Evolutionary conservation across 2,888 invertebrate species (phyloP).

Genomic region (Drosophila quinaria): DNA sequence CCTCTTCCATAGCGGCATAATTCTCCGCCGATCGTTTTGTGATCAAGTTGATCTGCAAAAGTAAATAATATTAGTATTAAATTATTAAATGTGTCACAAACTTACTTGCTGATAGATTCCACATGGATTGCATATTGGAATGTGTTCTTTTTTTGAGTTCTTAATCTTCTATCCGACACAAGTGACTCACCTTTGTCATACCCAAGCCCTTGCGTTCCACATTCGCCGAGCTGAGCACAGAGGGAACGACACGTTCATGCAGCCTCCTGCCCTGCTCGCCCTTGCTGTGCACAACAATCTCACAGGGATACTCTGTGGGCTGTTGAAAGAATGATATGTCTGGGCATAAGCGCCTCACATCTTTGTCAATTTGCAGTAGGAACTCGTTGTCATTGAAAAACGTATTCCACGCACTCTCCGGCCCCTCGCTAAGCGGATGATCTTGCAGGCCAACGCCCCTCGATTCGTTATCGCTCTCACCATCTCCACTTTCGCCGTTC

Average conservation of each 20-base stretch:
- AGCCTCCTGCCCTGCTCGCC: slow-evolving; percentile 91
- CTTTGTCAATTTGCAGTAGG: slow-evolving; percentile 98
- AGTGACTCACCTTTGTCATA: slow-evolving; percentile 91
- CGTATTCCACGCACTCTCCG: slow-evolving; percentile 97
- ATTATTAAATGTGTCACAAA: slow-evolving; percentile 7
- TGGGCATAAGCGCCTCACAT: slow-evolving; percentile 96
- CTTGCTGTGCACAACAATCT: slow-evolving; percentile 91
- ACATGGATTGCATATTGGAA: slow-evolving; percentile 52
- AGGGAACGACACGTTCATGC: slow-evolving; percentile 95
- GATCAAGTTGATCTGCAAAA: slow-evolving; percentile 88
- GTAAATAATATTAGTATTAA: slow-evolving; percentile 6
- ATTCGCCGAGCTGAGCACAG: slow-evolving; percentile 94
- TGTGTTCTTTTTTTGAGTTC: slow-evolving; percentile 23
- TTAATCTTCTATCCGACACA: slow-evolving; percentile 21
- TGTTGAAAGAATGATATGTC: slow-evolving; percentile 99
- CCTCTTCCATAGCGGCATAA: slow-evolving; percentile 94
- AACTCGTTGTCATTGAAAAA: slow-evolving; percentile 99
- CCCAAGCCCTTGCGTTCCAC: slow-evolving; percentile 95
- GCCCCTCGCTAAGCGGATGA: slow-evolving; percentile 97
- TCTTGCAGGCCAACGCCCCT: slow-evolving; percentile 86
- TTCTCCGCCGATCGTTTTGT: slow-evolving; percentile 92
- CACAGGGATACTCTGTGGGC: slow-evolving; percentile 96
- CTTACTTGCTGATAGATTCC: slow-evolving; percentile 77
- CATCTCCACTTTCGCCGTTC: slow-evolving; percentile 61
- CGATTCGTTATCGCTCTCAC: slow-evolving; percentile 83